Conservation (phyloP, 2,888 invertebrate genomes). For the Gymnosoma rotundatum region DNA sequence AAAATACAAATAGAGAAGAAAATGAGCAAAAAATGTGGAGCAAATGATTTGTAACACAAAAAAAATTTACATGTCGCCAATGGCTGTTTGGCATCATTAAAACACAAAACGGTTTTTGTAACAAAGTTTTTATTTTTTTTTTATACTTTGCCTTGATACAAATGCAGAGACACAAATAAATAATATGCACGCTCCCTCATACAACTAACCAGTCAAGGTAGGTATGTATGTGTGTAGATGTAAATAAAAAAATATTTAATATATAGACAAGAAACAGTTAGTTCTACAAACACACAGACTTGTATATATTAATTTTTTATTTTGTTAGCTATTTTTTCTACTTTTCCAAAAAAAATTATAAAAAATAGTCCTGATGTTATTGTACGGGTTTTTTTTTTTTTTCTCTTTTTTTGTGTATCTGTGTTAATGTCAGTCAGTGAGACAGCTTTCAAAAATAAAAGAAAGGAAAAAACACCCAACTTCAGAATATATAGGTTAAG, state of each 20-base stretch:
- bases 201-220: not conserved
- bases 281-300: constrained; percentile 34
- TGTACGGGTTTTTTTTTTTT: not conserved
- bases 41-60: constrained; percentile 63
- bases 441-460: constrained; percentile 47
- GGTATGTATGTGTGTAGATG: not conserved
- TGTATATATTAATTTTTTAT: constrained; percentile 27
- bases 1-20: constrained; percentile 14
- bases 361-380: constrained; percentile 28
- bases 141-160: constrained; percentile 16
- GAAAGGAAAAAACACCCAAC: constrained; percentile 22
- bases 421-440: constrained; percentile 64
- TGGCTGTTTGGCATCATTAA: constrained; percentile 67
- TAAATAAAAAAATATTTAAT: constrained; percentile 9
- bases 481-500: constrained; percentile 68
- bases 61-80: constrained; percentile 66
- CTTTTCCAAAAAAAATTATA: not conserved
- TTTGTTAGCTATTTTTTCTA: not conserved
- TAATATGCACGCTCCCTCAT: constrained; percentile 28
- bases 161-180: constrained; percentile 44
- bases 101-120: constrained; percentile 61
- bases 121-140: constrained; percentile 21
- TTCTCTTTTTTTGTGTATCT: constrained; percentile 31
- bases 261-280: constrained; percentile 8
- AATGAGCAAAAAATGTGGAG: constrained; percentile 35